Base-by-base conservation (phyloP, 2,113 vertebrate species). In the Tinamus guttatus region DNA sequence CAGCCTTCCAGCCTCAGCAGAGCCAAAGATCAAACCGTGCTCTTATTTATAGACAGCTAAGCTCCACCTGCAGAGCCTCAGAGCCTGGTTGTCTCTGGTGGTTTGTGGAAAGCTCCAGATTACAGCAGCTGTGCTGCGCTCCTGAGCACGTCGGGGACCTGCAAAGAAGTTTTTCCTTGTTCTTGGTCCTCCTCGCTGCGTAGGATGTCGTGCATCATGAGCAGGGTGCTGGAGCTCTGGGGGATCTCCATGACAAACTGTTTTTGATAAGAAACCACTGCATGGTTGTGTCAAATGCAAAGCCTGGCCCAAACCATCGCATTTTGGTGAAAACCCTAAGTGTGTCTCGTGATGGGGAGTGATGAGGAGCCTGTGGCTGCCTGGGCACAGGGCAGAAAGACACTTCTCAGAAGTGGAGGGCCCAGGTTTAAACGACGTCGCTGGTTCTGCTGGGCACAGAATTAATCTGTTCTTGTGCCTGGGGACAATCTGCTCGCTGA, bases 11-110 rank as follows among this genome's bases (percentile, higher is more conserved):
- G 81, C 24, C 87, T 74, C 89, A 18, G 65, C 89, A 90, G 93
- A 94, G 83, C 85, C 88, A 47, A 52, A 94, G 96, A 95, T 95
- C 85, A 95, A 81, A 70, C 79, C 79, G 85, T 95, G 95, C 87
- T 95, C 90, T 94, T 96, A 83, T 94, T 96, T 96, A 94, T 88
- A 94, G 84, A 52, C 86, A 91, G 86, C 94, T 83, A 13, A 96
- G 87, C 83, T 94, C 96, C 91, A 88, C 90, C 96, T 95, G 95
- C 87, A 59, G 91, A 90, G 68, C 87, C 80, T 95, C 68, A 27
- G 25, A 59, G 83, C 56, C 0, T 64, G 76, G 54, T 34, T 79
- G 77, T 43, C 80, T 87, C 88, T 60, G 87, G 59, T 76, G 51
- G 54, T 47, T 41, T 49, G n/a, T 9, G n/a, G 67, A 54, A 80